Evolutionary conservation across 2,797 vertebrate genomes (phyloP), one percentile per base, ranked within the genome.

Genomic region (Nannoperca australis): DNA sequence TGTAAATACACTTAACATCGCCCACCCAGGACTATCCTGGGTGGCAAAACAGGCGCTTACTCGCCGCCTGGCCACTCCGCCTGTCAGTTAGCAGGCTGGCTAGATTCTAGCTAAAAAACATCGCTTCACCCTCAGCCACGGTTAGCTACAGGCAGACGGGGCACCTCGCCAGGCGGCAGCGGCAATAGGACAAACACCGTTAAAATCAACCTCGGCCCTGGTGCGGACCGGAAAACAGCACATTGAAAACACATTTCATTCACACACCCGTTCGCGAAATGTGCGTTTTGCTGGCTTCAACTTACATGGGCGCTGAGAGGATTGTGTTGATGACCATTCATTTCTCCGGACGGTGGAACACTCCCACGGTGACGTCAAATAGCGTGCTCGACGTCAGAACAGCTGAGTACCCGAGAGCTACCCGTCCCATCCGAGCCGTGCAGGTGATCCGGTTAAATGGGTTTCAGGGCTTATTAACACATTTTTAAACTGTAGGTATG

Each of bases 311-410:
- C 89, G 93, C 92, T 91, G 90, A 92, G 92, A 94, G 92, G 92
- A 91, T 92, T 90, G 93, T 93, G 93, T 92, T 93, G 95, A 92
- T 95, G 94, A 93, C 91, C 94, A 94, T 94, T 95, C 95, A 95
- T 94, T 90, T 95, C 95, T 94, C 82, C 90, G 83, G 88, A 90
- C 76, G 86, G 81, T 73, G 86, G 86, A 86, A 94, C 95, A 95
- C 95, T 90, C 93, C 95, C 94, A 93, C 92, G 87, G 73, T 96
- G 95, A 96, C 95, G 95, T 95, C 94, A 95, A 11, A 82, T 73
- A 84, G 90, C 93, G 92, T 90, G 92, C 87, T 75, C 82, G 20
- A 82, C 88, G 94, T 92, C 91, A 91, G 67, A 85, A 81, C 88
- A 87, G 80, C 82, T 66, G 81, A 81, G 88, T 24, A 2, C 20